Base-by-base conservation (phyloP, 1,140 invertebrate species). In the Panulirus ornatus region DNA sequence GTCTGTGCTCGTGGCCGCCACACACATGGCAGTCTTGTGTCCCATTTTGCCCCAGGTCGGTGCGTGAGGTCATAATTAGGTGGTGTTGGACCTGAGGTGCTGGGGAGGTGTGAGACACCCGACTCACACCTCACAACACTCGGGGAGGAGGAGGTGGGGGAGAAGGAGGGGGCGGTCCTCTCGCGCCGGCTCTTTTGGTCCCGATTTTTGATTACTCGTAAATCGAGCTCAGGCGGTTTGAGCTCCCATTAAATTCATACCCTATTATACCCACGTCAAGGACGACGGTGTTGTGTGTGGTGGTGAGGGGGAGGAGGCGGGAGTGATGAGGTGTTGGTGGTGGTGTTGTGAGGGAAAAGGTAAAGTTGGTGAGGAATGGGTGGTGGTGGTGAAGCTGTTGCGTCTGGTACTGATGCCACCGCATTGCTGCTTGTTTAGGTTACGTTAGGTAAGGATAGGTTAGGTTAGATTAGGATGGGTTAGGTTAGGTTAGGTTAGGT, bases 231-330 rank as follows among this genome's bases (percentile, higher is more conserved):
- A 51, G 42, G 36, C 42, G 44, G 76, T 79, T 79, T 44, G 14
- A 30, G 42, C 42, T 51, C 27, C 76, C 76, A 79, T 79, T 79
- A 79, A 79, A 79, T 51, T 79, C 76, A 36, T 79, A 79, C 76
- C 27, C 76, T 79, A 79, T 51, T 79, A 42, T 79, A 79, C 42
- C 22, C 42, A 22, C 44, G 44, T 79, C 76, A 79, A 42, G 22
- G 51, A 19, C 19, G 51, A 19, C 16, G 6, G 11, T 3, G 11
- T 30, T 34, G 70, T 34, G 19, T 73, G 70, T 19, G 38, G 34
- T 2, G 34, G 73, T 40, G 73, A 42, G 36, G 38, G 73, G 3
- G 19, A 9, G 19, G 70, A 73, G 19, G 70, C 3, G n/a, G 70
- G 14, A 30, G 70, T n/a, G 70, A 30, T 3, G 70, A 38, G n/a